Base-by-base conservation (phyloP, 53 echinoderm and acorn worm species). In the Holothuria leucospilota region DNA sequence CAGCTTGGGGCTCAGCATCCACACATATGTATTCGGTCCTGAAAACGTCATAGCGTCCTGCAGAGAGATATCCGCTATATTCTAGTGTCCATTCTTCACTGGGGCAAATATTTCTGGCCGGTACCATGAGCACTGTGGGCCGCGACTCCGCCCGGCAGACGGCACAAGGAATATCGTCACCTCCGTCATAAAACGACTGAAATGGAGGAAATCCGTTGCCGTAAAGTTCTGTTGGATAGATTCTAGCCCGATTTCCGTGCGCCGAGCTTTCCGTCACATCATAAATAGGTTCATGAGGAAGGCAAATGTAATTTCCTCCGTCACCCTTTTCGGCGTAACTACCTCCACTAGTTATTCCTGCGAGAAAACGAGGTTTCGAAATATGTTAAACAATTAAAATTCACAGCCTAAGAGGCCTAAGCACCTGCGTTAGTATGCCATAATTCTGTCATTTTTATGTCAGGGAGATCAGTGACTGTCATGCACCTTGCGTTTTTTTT, bases 101-200 rank as follows among this genome's bases (percentile, higher is more conserved):
- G 5, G 86, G 86, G n/a, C 86, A 72, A 39, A 26, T 62, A 61
- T 86, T 86, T 13, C 74, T 71, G 8, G 74, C 86, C 30, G 86
- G 86, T n/a, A 86, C 38, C 86, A 86, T 86, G 20, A 86, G 60
- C 29, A 68, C 18, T 7, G 74, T 74, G 10, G 56, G 4, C 20
- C 59, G 29, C 23, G 68, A 67, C 15, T 13, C 49, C 11, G 59
- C 59, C 26, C 18, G 52, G 29, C 74, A 86, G 70, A 86, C 86
- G 29, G 86, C 86, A 86, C 86, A 86, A 3, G 16, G 41, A 34
- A 39, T 29, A 25, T 42, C 53, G 39, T 53, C 51, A 26, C 51
- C 71, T n/a, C 38, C 71, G 24, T 26, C 11, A 24, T 20, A 20
- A 0, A 26, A 27, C 7, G 20, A 6, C 6, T 18, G 51, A 15